Evolutionary conservation across 2,113 vertebrate species (phyloP).

Genomic region (Origma solitaria): DNA sequence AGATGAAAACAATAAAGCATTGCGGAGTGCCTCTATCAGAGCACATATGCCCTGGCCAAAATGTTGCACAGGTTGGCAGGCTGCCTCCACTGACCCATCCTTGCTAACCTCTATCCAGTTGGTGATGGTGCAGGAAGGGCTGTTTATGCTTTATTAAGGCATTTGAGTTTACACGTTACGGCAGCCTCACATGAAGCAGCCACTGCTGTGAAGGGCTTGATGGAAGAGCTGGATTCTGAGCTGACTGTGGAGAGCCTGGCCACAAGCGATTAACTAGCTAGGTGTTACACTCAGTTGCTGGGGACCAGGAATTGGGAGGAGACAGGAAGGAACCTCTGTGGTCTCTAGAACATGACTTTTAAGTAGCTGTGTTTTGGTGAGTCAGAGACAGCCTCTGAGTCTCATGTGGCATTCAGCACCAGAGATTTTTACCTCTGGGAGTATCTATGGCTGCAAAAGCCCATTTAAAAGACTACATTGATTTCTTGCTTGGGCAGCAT

Average conservation of each 20-base stretch:
- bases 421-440: background rate
- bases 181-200: background rate
- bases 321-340: background rate
- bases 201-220: background rate
- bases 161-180: background rate
- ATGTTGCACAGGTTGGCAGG: background rate
- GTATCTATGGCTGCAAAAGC: background rate
- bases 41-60: background rate
- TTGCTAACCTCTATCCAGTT: background rate
- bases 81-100: background rate
- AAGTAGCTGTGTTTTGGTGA: background rate
- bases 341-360: background rate
- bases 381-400: background rate
- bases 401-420: background rate
- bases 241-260: background rate
- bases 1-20: background rate
- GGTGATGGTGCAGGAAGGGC: background rate
- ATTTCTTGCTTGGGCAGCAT: background rate
- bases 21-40: background rate
- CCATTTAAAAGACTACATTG: background rate
- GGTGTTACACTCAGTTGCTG: background rate
- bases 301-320: background rate
- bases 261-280: background rate
- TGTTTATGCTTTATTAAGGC: background rate
- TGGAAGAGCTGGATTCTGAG: background rate